phyloP scores from a whole-genome alignment of 2,888 invertebrate genomes.

The Drosophila paranaensis region DNA sequence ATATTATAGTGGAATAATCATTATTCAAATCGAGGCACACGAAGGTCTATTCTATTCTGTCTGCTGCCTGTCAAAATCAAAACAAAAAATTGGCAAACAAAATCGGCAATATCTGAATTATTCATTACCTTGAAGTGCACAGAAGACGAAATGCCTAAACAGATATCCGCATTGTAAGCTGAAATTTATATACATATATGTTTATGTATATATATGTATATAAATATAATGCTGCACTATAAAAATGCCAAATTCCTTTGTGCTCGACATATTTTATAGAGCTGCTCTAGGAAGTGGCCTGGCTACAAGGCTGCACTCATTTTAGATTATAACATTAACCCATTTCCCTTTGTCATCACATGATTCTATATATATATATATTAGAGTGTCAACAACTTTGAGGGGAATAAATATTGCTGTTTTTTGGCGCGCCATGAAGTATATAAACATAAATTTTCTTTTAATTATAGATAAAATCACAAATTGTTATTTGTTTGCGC shows the following conservation, averaged over 20 bases:
- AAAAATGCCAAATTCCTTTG: slow-evolving; percentile 3
- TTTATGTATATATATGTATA: background rate
- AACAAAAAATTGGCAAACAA: slow-evolving; percentile 54
- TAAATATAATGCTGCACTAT: slow-evolving; percentile 2
- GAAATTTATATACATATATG: slow-evolving; percentile 9
- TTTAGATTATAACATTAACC: slow-evolving; percentile 49
- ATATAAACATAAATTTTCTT: slow-evolving; percentile 44
- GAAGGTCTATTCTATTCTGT: slow-evolving; percentile 49
- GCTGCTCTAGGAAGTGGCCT: background rate
- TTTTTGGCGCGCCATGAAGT: background rate
- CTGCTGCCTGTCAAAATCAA: slow-evolving; percentile 53
- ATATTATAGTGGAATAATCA: slow-evolving; percentile 45
- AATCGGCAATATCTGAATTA: slow-evolving; percentile 39
- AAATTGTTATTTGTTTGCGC: slow-evolving; percentile 47
- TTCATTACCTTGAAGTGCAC: slow-evolving; percentile 53
- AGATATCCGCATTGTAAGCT: slow-evolving; percentile 29
- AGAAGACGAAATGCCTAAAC: slow-evolving; percentile 28
- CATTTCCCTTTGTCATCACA: slow-evolving; percentile 51
- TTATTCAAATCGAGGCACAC: slow-evolving; percentile 56
- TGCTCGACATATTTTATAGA: background rate
- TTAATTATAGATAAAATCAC: slow-evolving; percentile 36
- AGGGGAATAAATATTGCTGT: background rate
- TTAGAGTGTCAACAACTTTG: slow-evolving; percentile 36
- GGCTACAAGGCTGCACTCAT: slow-evolving; percentile 5
- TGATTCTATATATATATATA: slow-evolving; percentile 27